A percentile compares a stretch with the other conserved stretches of the same genome.
These are phyloP conservation scores for Strix aluco DNA, from an alignment of 2,113 vertebrate species.

Conservation along the genomic window DNA sequence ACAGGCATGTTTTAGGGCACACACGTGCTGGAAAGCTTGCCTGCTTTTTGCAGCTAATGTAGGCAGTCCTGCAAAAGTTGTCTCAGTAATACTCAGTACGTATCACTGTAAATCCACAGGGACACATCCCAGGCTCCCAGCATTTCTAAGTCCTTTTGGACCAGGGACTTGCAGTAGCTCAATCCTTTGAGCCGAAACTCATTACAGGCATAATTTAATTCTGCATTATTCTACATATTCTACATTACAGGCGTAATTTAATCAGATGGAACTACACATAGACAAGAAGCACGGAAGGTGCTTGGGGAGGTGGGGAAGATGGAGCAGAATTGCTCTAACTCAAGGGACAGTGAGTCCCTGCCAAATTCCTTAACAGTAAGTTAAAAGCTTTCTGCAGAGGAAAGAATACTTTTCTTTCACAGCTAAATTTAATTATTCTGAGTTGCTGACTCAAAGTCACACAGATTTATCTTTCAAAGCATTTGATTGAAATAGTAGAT, in stretches of 20 bases:
- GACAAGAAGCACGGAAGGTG: not conserved
- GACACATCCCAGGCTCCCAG: not conserved
- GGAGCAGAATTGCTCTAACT: not conserved
- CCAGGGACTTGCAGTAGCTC: not conserved
- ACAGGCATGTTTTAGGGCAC: not conserved
- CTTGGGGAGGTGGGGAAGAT: not conserved
- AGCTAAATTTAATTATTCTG: not conserved
- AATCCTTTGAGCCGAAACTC: not conserved
- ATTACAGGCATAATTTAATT: not conserved
- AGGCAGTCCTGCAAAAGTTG: not conserved
- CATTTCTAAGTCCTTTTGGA: not conserved
- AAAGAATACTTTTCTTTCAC: conserved; percentile 16
- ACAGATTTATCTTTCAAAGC: conserved; percentile 3
- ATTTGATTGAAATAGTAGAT: not conserved
- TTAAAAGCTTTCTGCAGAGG: not conserved
- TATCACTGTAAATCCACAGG: not conserved
- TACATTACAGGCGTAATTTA: not conserved
- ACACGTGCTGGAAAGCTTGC: not conserved
- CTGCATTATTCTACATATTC: not conserved
- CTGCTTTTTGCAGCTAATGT: not conserved
- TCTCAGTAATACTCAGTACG: not conserved
- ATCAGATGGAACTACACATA: not conserved
- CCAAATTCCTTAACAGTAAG: conserved; percentile 19
- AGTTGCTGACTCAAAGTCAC: conserved; percentile 19
- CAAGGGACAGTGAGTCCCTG: not conserved